Base-by-base conservation (phyloP, 2,888 invertebrate genomes). In the Ferrisia virgata region DNA sequence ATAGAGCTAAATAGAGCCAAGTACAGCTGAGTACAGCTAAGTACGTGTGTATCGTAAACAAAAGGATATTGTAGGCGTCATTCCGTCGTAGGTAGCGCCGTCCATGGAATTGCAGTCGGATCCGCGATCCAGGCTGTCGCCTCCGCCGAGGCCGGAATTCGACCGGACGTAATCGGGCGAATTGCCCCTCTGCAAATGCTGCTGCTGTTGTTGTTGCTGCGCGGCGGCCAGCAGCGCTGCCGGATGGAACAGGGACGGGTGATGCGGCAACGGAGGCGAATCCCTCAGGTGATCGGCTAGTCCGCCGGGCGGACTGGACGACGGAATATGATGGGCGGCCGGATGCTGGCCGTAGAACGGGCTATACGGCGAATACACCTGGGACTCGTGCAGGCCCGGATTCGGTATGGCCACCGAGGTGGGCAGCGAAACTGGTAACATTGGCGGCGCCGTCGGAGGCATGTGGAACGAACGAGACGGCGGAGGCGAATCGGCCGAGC, bases 41-140 rank as follows among this genome's bases (percentile, higher is more conserved):
- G n/a, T n/a, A n/a, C n/a, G n/a, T n/a, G n/a, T n/a, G n/a, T n/a
- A n/a, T 43, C 36, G 85, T 78, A 28, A 64, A 64, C 64, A 93
- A 95, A 96, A 96, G 94, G 96, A 96, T 95, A 96, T 96, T 92
- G 96, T 95, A 93, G 96, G 95, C 91, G 95, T 95, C 91, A 95
- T 92, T 89, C 95, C 95, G 90, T 96, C 96, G 92, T 95, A 96
- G 0, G 33, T 11, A 0, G 47, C 81, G 1, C 81, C 81, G 88
- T 96, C 96, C 86, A 93, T 95, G 88, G 95, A 94, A 91, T 95
- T 96, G 92, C 96, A 95, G 91, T 96, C 96, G 87, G 95, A 95
- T 89, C 93, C 94, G 86, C 94, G 92, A 89, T 96, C 96, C 88
- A 94, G 94, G 89, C 93, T 92, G 91, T 95, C 95, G 33, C 39